These are phyloP conservation scores for Propithecus coquereli DNA, from an alignment of 2,113 vertebrate species.

Conservation along the genomic window DNA sequence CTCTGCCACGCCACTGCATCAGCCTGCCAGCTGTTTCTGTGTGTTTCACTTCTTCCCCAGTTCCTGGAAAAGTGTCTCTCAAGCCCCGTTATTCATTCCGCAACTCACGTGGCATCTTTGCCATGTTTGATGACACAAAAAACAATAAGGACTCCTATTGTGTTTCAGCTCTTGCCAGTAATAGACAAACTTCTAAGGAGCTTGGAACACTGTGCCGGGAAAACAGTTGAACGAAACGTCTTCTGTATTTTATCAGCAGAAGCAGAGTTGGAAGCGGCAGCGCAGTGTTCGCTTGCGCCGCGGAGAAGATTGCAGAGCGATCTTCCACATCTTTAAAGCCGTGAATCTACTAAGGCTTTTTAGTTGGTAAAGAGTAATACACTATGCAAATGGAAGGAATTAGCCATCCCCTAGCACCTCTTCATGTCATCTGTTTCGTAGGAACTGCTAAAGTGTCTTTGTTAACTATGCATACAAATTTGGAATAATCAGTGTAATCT, in stretches of 20 bases:
- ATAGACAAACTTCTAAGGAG: conserved; percentile 40
- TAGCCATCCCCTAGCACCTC: background rate
- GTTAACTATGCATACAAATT: background rate
- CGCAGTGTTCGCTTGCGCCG: background rate
- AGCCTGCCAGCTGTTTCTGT: background rate
- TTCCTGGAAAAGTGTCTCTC: conserved; percentile 34
- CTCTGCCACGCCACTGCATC: background rate
- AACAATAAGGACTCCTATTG: background rate
- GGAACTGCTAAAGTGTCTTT: background rate
- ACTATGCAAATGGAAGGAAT: background rate
- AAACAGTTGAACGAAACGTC: conserved; percentile 26
- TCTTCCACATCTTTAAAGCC: conserved; percentile 45
- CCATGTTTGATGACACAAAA: background rate
- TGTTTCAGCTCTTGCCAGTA: conserved; percentile 27
- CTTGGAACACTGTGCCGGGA: background rate
- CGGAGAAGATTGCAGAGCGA: conserved; percentile 37
- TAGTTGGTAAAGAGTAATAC: conserved; percentile 47
- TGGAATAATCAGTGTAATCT: background rate
- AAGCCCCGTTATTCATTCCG: background rate
- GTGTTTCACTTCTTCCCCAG: background rate
- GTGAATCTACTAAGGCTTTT: conserved; percentile 37
- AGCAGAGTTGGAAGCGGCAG: background rate
- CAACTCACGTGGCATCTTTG: background rate
- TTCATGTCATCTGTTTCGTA: background rate
- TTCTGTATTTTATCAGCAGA: conserved; percentile 27